phyloP scores from a whole-genome alignment of 2,797 vertebrate genomes.

The Malurus leucopterus region DNA sequence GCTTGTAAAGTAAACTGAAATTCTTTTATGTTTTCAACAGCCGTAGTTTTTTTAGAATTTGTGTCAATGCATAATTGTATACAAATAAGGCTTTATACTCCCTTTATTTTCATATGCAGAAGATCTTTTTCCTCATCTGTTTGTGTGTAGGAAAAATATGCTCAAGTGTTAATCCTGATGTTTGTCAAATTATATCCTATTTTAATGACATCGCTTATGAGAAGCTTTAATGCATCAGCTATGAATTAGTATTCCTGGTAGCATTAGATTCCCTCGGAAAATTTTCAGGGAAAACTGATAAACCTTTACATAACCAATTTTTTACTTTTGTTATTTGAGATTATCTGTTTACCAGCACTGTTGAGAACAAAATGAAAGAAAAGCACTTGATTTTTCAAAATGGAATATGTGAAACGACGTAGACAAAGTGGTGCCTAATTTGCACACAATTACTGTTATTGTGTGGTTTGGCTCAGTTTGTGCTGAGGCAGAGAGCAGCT shows the following conservation, averaged over 20 bases:
- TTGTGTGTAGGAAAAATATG: not conserved
- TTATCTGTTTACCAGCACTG: constrained; percentile 30
- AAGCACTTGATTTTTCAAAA: constrained; percentile 3
- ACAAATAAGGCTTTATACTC: not conserved
- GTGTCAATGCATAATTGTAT: not conserved
- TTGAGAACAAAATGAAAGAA: constrained; percentile 18
- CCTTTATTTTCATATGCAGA: not conserved
- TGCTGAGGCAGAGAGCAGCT: not conserved
- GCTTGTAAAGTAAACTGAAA: not conserved
- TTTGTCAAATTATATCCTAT: not conserved
- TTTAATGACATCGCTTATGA: not conserved
- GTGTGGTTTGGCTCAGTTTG: not conserved
- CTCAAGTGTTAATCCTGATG: not conserved
- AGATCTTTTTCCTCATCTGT: not conserved
- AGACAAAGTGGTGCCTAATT: constrained; percentile 8
- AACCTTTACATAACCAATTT: constrained; percentile 15
- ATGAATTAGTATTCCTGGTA: not conserved
- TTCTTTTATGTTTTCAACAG: not conserved
- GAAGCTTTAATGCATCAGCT: not conserved
- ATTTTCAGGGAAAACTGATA: not conserved
- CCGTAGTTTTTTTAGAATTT: not conserved
- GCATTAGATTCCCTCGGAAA: not conserved
- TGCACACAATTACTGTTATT: constrained; percentile 16
- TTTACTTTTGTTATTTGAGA: constrained; percentile 9
- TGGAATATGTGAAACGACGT: rapidly evolving